Conservation (phyloP, 1,140 invertebrate genomes). For the Ladona fulva region DNA sequence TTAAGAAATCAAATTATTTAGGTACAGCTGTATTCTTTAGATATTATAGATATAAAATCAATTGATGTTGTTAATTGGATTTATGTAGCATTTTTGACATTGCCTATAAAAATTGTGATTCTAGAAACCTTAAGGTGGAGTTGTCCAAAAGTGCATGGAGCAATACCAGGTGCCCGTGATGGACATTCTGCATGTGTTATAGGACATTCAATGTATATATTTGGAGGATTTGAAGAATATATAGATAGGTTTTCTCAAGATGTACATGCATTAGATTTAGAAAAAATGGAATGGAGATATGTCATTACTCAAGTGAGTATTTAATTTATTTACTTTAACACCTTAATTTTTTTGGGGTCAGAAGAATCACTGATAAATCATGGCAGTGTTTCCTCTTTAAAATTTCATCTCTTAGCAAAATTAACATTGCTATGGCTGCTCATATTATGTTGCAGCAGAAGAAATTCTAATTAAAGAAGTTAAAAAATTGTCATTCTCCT, state of each 20-base stretch:
- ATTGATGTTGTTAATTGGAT: neutral
- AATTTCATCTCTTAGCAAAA: too few relatives aligned
- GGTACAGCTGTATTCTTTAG: too few relatives aligned
- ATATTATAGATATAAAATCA: too few relatives aligned
- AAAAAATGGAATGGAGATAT: conserved; percentile 60
- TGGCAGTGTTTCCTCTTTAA: too few relatives aligned
- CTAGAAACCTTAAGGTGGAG: conserved; percentile 56
- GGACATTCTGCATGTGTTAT: conserved; percentile 83
- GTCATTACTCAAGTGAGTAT: conserved; percentile 45
- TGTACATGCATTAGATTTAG: conserved; percentile 63
- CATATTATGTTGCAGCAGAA: too few relatives aligned
- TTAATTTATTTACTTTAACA: too few relatives aligned
- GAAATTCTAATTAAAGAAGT: too few relatives aligned
- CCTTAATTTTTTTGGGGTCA: too few relatives aligned
- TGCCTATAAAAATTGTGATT: neutral
- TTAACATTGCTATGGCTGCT: too few relatives aligned
- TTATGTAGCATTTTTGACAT: neutral
- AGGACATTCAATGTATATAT: conserved; percentile 76
- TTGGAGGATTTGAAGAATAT: conserved; percentile 77
- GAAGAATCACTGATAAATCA: too few relatives aligned
- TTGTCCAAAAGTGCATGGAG: conserved; percentile 51
- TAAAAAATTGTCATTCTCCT: too few relatives aligned
- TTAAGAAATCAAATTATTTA: too few relatives aligned
- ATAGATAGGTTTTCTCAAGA: conserved; percentile 70
- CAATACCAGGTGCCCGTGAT: conserved; percentile 68